Evolutionary conservation across 1,140 invertebrate genomes (phyloP), one percentile per base, ranked within the genome.

Genomic region (Odontomachus brunneus): DNA sequence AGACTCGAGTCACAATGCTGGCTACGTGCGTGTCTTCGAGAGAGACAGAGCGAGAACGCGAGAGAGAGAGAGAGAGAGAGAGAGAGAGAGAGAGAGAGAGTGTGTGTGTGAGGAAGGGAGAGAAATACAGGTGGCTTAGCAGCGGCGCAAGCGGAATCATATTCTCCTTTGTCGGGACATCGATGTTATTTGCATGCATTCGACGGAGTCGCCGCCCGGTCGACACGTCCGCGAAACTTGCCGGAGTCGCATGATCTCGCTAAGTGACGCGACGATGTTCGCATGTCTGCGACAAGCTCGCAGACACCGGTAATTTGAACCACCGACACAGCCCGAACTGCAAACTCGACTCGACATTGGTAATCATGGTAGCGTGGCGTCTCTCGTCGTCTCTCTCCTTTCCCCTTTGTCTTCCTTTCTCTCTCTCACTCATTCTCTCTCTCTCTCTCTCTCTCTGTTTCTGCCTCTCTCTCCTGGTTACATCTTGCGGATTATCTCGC

Each of bases 181-280:
- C 51, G 67, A 80, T 33, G 75, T 80, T 80, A 80, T 80, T 80
- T 71, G 75, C 75, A 80, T 80, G 75, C 65, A 80, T 80, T 69
- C 65, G 63, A 78, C 49, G 75, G 12, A 33, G 51, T 48, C 74
- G 48, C 12, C 63, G 51, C 53, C 14, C 17, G 29, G 33, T 53
- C 65, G 38, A 51, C 65, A 80, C 65, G 65, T 80, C 24, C 75
- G 14, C 65, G 33, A 44, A 80, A 80, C 75, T 80, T 80, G 51
- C 75, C 22, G 38, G 33, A 55, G 63, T 57, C 62, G 63, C 29
- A 55, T 80, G 75, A 80, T 80, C 75, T 80, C 75, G 51, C 75
- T 80, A 80, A 80, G 65, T 80, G 75, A 80, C 75, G 65, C 65
- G 65, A 80, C 75, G 75, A 80, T 69, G 65, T 71, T 80, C 24